Base-by-base conservation (phyloP, 1,140 invertebrate species). In the Hirudo medicinalis region DNA sequence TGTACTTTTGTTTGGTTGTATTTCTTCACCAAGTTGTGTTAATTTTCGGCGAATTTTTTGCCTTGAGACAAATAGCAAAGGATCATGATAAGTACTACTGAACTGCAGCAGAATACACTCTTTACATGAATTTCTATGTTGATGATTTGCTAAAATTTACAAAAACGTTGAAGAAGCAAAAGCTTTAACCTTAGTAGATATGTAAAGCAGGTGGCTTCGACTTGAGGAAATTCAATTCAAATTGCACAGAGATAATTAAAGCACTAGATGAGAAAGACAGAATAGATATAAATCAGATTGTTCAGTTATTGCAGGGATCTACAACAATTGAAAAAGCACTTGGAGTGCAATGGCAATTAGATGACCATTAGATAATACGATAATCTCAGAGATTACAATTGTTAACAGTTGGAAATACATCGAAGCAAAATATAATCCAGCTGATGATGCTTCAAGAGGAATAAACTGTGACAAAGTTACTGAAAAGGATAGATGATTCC, bases 281-380 rank as follows among this genome's bases (percentile, higher is more conserved):
- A 25, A 20, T 9, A 70, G 27, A 69, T 25, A 17, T 67, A 78
- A 15, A 76, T 76, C 43, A 78, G 77, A 54, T 76, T 75, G 43
- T 32, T 74, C 2, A 72, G 73, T n/a, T 77, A 76, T 67, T 55
- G 40, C 17, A 74, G 69, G 32, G 57, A 75, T n/a, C 40, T 6
- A 40, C 40, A 40, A 60, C 70, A 40, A 68, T 43, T 13, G 57
- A 74, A 29, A 43, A 55, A 67, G 71, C 71, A 19, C 63, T 74
- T 11, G 72, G 72, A 22, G 29, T 73, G 49, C 54, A 73, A 36
- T 73, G 40, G n/a, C 71, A 19, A 36, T 54, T 27, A 36, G 40
- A 69, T 13, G 25, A 67, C 67, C n/a, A 54, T 71, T 17, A 22
- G 73, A 75, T 19, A 71, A 71, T 54, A 19, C 32, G 32, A 29